Evolutionary conservation across 2,888 invertebrate genomes (phyloP).

Genomic region (Steinernema hermaphroditum): DNA sequence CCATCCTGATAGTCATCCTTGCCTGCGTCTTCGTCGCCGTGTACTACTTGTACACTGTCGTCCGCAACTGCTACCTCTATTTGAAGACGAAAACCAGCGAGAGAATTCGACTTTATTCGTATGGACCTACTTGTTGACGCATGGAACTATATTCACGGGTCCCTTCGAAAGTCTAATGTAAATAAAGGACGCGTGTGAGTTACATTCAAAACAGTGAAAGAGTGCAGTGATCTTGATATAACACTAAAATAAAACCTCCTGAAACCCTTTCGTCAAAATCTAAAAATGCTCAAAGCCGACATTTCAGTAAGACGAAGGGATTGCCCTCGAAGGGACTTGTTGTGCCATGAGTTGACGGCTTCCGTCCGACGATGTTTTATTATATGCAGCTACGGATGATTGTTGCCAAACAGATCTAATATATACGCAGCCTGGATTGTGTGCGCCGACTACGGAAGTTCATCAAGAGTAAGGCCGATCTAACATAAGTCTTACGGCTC

Average conservation of each 20-base stretch:
- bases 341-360: not conserved
- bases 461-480: too few species aligned
- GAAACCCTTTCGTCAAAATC: not conserved
- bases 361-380: not conserved
- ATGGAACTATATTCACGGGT: too few species aligned
- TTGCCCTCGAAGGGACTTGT: not conserved
- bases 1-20: not conserved
- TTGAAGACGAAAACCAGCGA: not conserved
- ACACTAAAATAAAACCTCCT: not conserved
- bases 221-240: not conserved
- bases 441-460: too few species aligned
- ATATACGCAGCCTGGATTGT: too few species aligned
- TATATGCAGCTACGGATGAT: not conserved
- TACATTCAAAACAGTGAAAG: too few species aligned
- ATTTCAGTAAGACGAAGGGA: not conserved
- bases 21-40: not conserved
- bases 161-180: too few species aligned
- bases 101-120: not conserved
- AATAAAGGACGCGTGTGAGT: too few species aligned
- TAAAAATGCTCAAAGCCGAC: not conserved
- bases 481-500: too few species aligned
- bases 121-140: not conserved
- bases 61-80: not conserved
- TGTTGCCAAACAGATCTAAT: not conserved
- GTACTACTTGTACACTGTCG: conserved; percentile 1